Evolutionary conservation across 2,797 vertebrate species (phyloP), one percentile per base, ranked within the genome.

Genomic region (Heliangelus exortis): DNA sequence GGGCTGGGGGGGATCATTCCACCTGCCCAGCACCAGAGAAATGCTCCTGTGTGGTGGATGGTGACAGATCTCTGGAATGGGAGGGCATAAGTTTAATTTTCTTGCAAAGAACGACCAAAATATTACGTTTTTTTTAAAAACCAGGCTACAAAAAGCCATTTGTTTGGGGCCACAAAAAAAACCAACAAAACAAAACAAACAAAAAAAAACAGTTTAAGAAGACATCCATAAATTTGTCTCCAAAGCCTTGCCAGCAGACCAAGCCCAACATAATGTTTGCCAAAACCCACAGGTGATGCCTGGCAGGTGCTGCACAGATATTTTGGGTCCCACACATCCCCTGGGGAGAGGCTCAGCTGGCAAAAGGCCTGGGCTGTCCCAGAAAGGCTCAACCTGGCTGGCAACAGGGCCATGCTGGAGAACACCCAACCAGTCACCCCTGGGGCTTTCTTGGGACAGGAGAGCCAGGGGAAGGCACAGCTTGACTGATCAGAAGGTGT

Each of bases 41-140:
- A 31, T 1, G 7, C 17, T n/a, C 8, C 0, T 6, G 25, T 8
- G 0, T 23, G 41, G n/a, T 6, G 0, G 16, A 19, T 4, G 50
- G 26, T 15, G 26, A 8, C 21, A 31, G 4, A 10, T 33, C 25
- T 43, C 71, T 34, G 61, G 15, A 33, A 58, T 0, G 1, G 51
- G 18, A 22, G 1, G 10, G 7, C 3, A 0, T 7, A 4, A 19
- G 5, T 51, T 63, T 54, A 33, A 33, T 65, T 80, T 26, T 84
- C 10, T 61, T 19, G 39, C 9, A 50, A 71, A 12, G 10, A 72
- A n/a, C 1, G 8, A 62, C 13, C n/a, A 3, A 61, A 61, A 82
- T 23, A n/a, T 65, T 43, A 45, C 6, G 8, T 3, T 6, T 26
- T 10, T 4, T 72, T n/a, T 19, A 22, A 45, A 58, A 85, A 68